phyloP scores from a whole-genome alignment of 1,140 invertebrate species.

The Ips typographus region DNA sequence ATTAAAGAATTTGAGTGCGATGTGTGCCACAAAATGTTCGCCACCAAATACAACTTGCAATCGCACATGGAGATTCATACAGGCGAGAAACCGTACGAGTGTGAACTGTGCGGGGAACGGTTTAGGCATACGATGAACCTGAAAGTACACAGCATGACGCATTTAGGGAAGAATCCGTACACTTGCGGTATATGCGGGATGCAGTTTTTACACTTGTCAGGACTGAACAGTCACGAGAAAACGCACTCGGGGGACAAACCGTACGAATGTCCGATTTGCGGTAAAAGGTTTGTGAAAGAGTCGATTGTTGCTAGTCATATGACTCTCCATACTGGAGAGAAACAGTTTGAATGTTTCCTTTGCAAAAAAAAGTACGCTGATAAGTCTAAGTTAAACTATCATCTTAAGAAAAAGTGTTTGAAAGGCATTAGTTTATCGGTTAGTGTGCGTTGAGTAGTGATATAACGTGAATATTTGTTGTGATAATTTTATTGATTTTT shows the following conservation, averaged over 20 bases:
- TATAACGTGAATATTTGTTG: too few relatives aligned
- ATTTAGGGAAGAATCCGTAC: conserved; percentile 64
- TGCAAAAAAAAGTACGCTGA: conserved; percentile 10
- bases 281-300: conserved; percentile 68
- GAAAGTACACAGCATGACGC: conserved; percentile 65
- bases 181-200: conserved; percentile 62
- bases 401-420: conserved; percentile 13
- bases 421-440: conserved; percentile 12
- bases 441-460: conserved; percentile 1
- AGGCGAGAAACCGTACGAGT: conserved; percentile 58
- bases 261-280: conserved; percentile 63
- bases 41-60: conserved; percentile 19
- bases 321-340: conserved; percentile 13
- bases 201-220: conserved; percentile 62
- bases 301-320: conserved; percentile 39
- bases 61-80: conserved; percentile 58
- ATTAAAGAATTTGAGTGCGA: conserved; percentile 10
- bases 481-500: too few relatives aligned
- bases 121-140: conserved; percentile 69
- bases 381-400: conserved; percentile 21
- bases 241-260: conserved; percentile 71
- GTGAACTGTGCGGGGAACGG: conserved; percentile 62
- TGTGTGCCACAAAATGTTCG: conserved; percentile 22
- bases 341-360: conserved; percentile 15
- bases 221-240: conserved; percentile 65